phyloP scores from a whole-genome alignment of 2,113 vertebrate species.

The Hystrix cristata region DNA sequence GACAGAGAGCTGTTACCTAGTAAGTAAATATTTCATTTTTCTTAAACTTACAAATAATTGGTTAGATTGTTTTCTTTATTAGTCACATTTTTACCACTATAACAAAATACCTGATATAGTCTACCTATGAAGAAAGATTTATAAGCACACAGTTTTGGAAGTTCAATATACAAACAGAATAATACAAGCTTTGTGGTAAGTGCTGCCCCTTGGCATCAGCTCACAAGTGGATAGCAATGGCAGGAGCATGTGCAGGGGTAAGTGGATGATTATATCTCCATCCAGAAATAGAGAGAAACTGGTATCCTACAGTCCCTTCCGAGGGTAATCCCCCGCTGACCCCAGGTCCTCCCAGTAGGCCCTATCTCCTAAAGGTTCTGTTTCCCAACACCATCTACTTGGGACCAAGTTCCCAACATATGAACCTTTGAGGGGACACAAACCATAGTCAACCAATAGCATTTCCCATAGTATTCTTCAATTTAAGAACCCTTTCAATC shows the following conservation, averaged over 20 bases:
- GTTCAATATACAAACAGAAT: not conserved
- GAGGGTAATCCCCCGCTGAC: not conserved
- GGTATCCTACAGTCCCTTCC: not conserved
- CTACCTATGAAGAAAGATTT: constrained; percentile 15
- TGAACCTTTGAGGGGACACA: not conserved
- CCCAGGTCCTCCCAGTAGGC: not conserved
- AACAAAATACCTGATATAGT: not conserved
- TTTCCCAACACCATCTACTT: not conserved
- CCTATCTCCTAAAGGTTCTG: not conserved
- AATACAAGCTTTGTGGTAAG: not conserved
- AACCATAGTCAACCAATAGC: not conserved
- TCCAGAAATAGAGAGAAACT: not conserved
- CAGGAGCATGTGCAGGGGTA: not conserved
- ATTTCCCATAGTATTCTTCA: constrained; percentile 44
- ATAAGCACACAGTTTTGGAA: not conserved
- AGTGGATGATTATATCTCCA: not conserved
- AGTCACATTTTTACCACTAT: constrained; percentile 5
- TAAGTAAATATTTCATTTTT: constrained; percentile 89
- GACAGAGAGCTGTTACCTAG: constrained; percentile 98
- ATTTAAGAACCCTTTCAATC: constrained; percentile 34
- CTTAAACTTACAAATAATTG: constrained; percentile 65
- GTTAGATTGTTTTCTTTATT: constrained; percentile 51
- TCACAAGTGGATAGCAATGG: not conserved
- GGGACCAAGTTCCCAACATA: not conserved
- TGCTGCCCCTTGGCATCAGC: not conserved